Evolutionary conservation across 2,888 invertebrate species (phyloP), one percentile per base, ranked within the genome.

Genomic region (Hymenopus coronatus): DNA sequence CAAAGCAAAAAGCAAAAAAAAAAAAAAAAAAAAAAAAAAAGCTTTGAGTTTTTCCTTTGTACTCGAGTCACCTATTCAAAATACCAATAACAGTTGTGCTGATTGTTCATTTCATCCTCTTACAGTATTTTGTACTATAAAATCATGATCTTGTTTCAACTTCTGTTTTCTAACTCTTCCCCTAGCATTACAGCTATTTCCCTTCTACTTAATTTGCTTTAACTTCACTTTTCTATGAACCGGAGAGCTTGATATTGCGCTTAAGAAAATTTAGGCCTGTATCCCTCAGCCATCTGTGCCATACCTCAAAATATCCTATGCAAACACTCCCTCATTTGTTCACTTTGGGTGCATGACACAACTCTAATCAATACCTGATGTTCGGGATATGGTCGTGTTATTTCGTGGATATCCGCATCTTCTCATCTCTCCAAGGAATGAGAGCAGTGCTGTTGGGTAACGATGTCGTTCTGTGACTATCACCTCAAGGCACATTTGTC

Each of bases 321-420:
- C 91, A 91, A 91, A 91, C 91, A 92, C 92, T 93, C 93, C 93
- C 93, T 93, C 93, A 93, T 93, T 93, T 93, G 93, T 92, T 92
- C 92, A 92, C 92, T 92, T 91, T 90, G 91, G 89, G 90, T 91
- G 92, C 89, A 84, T 88, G 88, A 89, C 89, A 89, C 89, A 87
- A 30, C 87, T 84, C 88, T 88, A 87, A 89, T 89, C 89, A 89
- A 89, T 89, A 89, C 87, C 84, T 28, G 30, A 83, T 84, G 30
- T 87, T 89, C 89, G 88, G 89, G 84, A 25, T 40, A n/a, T 40
- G 33, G 20, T 88, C 89, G 89, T 88, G 54, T 86, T 15, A 87
- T 84, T 87, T 87, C 89, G 89, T 84, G 30, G 28, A 28, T 70
- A 70, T 70, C 54, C 54, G 54, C 54, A 20, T 70, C 54, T 15